These are phyloP conservation scores for Anhinga anhinga DNA, from an alignment of 2,113 vertebrate genomes.

Conservation along the genomic window DNA sequence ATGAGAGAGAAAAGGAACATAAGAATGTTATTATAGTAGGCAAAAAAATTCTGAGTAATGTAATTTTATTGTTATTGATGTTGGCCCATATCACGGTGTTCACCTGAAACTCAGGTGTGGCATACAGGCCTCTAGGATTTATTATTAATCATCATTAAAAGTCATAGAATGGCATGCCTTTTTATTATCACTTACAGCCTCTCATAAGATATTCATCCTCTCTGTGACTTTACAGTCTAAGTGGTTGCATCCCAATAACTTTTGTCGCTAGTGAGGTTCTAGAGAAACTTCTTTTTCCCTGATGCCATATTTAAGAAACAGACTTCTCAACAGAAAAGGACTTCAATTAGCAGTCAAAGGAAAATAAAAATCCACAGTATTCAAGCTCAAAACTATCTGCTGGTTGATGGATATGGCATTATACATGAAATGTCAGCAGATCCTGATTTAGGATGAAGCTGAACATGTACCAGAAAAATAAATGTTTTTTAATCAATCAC, in stretches of 20 bases:
- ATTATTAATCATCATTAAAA: not conserved
- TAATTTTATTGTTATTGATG: not conserved
- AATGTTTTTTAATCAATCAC: not conserved
- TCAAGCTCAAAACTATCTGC: not conserved
- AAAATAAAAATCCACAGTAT: not conserved
- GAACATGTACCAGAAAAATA: not conserved
- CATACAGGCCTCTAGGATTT: not conserved
- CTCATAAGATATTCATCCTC: not conserved
- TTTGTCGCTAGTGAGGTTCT: not conserved
- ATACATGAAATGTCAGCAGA: not conserved
- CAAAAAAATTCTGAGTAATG: not conserved
- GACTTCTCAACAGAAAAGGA: not conserved
- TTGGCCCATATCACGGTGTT: not conserved
- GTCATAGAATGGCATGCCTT: not conserved
- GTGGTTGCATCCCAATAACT: not conserved
- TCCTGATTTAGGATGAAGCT: not conserved
- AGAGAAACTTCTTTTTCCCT: not conserved
- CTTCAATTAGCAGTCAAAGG: not conserved
- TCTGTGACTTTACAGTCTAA: not conserved
- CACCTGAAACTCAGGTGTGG: not conserved
- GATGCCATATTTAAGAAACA: rapidly evolving
- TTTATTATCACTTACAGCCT: not conserved
- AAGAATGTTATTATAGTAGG: not conserved
- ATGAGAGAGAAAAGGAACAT: not conserved
- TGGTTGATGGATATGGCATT: not conserved